Conservation (phyloP, 2,797 vertebrate genomes). For the Phrynocephalus vlangalii region DNA sequence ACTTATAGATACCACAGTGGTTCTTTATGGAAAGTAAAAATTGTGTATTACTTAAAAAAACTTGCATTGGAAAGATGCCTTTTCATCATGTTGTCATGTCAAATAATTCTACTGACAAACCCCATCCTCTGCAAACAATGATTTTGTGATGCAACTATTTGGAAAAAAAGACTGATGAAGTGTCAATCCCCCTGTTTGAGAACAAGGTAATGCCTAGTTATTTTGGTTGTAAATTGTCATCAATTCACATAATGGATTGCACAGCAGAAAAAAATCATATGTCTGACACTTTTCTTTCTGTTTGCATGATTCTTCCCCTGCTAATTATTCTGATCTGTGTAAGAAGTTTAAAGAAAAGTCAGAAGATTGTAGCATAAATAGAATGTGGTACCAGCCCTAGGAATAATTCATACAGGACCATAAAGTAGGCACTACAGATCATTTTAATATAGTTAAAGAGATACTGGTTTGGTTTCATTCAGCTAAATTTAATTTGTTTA, state of each 20-base stretch:
- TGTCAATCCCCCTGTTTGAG: conserved; percentile 1
- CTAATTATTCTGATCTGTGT: not conserved
- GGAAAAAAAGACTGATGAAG: not conserved
- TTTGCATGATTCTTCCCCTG: not conserved
- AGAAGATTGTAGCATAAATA: not conserved
- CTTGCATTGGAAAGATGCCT: conserved; percentile 4
- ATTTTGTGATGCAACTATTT: not conserved
- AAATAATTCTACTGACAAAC: not conserved
- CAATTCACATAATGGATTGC: conserved; percentile 2
- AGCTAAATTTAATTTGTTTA: not conserved
- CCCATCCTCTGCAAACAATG: not conserved
- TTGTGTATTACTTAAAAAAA: conserved; percentile 9
- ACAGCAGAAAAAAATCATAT: not conserved
- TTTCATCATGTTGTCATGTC: conserved; percentile 28
- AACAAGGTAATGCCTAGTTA: not conserved
- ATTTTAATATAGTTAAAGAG: not conserved
- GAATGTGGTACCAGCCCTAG: not conserved
- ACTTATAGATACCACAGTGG: not conserved
- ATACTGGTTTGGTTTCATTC: not conserved
- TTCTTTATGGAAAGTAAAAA: not conserved
- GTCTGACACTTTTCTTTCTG: not conserved
- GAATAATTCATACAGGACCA: not conserved
- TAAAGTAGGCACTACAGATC: not conserved
- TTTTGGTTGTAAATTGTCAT: not conserved
- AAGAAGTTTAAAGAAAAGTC: not conserved